Base-by-base conservation (phyloP, 2,888 invertebrate species). In the Xanthostigma xanthostigma region DNA sequence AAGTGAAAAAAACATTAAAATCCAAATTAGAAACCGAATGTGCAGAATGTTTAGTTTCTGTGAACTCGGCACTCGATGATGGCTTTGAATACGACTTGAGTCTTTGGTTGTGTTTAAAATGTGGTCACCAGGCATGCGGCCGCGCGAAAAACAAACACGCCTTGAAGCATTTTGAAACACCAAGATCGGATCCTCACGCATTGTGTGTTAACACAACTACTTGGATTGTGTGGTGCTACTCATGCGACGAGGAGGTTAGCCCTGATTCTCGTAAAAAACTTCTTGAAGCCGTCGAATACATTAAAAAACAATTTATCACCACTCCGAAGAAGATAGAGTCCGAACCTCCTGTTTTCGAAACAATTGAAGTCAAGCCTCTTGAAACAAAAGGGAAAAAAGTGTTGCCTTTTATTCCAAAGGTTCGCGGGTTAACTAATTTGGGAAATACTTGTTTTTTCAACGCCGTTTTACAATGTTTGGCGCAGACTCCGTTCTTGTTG, bases 381-480 rank as follows among this genome's bases (percentile, higher is more conserved):
- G 17, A 39, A 14, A 35, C 10, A 13, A 27, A 37, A 38, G 44
- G 12, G 12, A 45, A 45, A 38, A 17, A 13, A 14, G 10, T 13
- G 13, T 36, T 33, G 8, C 11, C 36, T n/a, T 17, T 14, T 17
- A 27, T 76, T 51, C 76, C 76, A 0, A 68, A 79, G 39, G 79
- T 81, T 1, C 70, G 90, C 69, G 96, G 96, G 0, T 70, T 96
- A 40, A 75, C 76, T 45, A 96, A 96, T 70, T 71, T 95, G 62
- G 95, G 96, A 44, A 96, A 96, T 64, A 96, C 96, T 1, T 96
- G 96, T 64, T 96, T 94, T 68, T 93, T 96, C 65, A 96, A 96
- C 72, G 90, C 95, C 33, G 93, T 95, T 9, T 78, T 96, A 73
- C 96, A 96, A 70, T 90, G 90, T 63, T 71, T 93, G 58, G 85